Conservation (phyloP, 2,113 vertebrate genomes). For the Caloenas nicobarica region DNA sequence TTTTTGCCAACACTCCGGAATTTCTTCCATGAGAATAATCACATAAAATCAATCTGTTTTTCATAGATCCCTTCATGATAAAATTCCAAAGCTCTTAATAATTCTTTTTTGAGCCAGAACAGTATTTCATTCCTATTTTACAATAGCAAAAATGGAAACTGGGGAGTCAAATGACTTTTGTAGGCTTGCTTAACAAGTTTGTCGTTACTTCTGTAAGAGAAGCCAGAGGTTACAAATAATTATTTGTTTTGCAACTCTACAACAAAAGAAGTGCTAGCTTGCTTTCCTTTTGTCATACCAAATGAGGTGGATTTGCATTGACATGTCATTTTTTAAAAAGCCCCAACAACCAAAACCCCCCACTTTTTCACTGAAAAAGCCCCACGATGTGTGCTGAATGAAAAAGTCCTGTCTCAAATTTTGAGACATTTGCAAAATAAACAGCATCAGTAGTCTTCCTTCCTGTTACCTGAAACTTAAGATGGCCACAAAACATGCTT, state of each 20-base stretch:
- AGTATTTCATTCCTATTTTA: neutral
- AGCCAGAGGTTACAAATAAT: neutral
- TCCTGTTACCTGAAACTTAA: neutral
- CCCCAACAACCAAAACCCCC: accelerated
- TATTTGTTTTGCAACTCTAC: neutral
- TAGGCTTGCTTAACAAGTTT: neutral
- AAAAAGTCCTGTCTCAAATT: neutral
- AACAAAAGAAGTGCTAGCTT: neutral
- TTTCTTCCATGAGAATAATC: neutral
- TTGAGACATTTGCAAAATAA: neutral
- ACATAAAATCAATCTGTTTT: neutral
- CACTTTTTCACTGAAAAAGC: neutral
- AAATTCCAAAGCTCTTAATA: neutral
- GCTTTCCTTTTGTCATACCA: neutral
- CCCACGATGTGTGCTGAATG: neutral
- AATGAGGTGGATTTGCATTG: neutral
- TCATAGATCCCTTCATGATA: neutral
- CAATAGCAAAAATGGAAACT: neutral
- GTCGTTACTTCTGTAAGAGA: neutral
- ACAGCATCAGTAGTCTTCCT: neutral
- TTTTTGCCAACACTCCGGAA: neutral
- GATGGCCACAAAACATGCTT: neutral
- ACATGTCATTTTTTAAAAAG: neutral
- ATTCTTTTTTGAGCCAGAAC: neutral
- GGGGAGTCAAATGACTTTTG: accelerated